phyloP scores from a whole-genome alignment of 2,888 invertebrate species.

The Bimastos eiseni region DNA sequence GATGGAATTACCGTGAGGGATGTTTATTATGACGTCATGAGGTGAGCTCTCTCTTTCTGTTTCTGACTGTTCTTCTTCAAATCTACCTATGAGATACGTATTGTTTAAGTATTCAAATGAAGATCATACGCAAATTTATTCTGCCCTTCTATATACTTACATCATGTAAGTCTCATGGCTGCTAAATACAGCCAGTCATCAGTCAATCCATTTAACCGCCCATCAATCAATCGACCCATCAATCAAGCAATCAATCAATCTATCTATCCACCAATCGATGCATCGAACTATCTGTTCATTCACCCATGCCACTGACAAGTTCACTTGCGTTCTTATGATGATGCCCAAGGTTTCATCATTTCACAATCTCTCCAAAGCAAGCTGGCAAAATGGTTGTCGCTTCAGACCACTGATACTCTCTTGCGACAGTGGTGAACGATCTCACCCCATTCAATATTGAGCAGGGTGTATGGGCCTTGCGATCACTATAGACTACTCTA shows the following conservation, averaged over 20 bases:
- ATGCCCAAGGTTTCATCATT: neutral
- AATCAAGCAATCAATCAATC: neutral
- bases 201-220: neutral
- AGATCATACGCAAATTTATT: neutral
- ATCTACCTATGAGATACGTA: neutral
- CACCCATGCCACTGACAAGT: neutral
- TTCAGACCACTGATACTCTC: too few species aligned
- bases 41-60: neutral
- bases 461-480: too few species aligned
- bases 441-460: too few species aligned
- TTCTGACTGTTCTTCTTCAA: neutral
- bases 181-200: neutral
- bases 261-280: too few species aligned
- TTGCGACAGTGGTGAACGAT: too few species aligned
- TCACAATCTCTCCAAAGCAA: neutral
- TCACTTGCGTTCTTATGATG: neutral
- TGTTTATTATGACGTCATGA: conserved; percentile 13
- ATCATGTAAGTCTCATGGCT: neutral
- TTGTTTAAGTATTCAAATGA: neutral
- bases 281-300: too few species aligned
- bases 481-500: too few species aligned
- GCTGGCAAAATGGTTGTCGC: too few species aligned
- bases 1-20: neutral
- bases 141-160: too few species aligned
- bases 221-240: neutral